Base-by-base conservation (phyloP, 2,888 invertebrate species). In the Ellobium chinense region DNA sequence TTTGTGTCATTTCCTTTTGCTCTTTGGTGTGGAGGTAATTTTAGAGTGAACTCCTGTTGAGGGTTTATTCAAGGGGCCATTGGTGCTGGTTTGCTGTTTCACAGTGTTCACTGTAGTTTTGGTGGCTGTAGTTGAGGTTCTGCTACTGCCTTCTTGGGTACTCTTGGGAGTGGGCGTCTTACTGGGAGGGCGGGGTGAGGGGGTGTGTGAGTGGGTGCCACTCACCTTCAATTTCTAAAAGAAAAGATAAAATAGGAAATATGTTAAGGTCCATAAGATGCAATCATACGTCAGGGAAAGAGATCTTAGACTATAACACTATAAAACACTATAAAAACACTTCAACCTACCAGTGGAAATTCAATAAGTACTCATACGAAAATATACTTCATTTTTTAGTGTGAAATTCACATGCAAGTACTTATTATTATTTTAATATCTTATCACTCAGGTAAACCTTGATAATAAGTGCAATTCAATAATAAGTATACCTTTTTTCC, bases 1-100 rank as follows among this genome's bases (percentile, higher is more conserved):
- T 46, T 12, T 63, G n/a, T 58, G 39, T 77, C 77, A 77, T 68
- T 77, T 77, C 29, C 56, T 77, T 39, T 68, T 77, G 1, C 34
- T 24, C 39, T 68, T 77, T 34, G 65, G 58, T 36, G 56, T 29
- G 9, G 66, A 29, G 21, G 58, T 18, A 68, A 37, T 60, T 31
- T 36, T 77, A 27, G 66, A 46, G 18, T 2, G 1, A 29, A 46
- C 27, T 24, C 29, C n/a, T 29, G 29, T 18, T 34, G 72, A 63
- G n/a, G 63, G 29, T 63, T 34, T 46, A 27, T 46, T 46, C 7
- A 24, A 62, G 39, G 75, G 34, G 31, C 74, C 73, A 29, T 66
- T 66, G 14, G 66, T 34, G 34, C 36, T 24, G 27, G 75, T 3
- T 12, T 56, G 77, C n/a, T 9, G 4, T 77, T 68, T 77, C 1